Conservation (phyloP, 2,888 invertebrate species). For the Dione juno region DNA sequence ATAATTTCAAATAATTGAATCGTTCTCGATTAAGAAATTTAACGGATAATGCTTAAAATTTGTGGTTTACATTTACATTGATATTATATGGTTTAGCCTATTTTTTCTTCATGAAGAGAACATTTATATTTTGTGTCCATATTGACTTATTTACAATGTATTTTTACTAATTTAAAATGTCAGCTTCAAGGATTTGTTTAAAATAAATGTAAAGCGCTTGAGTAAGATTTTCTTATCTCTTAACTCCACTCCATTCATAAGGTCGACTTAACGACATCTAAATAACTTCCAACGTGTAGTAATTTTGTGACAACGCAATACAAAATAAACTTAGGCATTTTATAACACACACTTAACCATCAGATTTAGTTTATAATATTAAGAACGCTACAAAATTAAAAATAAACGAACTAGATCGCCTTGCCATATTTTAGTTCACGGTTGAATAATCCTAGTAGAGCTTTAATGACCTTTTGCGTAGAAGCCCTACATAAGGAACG, state of each 20-base stretch:
- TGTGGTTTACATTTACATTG: neutral
- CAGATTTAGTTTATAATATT: constrained; percentile 11
- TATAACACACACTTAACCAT: neutral
- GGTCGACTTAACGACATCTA: constrained; percentile 13
- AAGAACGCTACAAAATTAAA: constrained; percentile 9
- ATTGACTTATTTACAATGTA: neutral
- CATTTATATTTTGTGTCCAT: too few relatives aligned
- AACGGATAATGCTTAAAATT: neutral
- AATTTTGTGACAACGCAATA: constrained; percentile 6
- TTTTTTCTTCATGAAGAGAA: too few relatives aligned
- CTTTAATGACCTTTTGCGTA: constrained; percentile 35
- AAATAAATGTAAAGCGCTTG: constrained; percentile 8
- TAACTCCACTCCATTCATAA: constrained; percentile 23
- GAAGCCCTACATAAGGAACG: constrained; percentile 21
- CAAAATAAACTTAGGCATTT: neutral
- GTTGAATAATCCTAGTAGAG: constrained; percentile 23
- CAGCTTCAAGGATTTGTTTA: neutral
- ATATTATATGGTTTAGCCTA: too few relatives aligned
- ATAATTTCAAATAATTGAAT: constrained; percentile 43
- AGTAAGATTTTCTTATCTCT: constrained; percentile 28
- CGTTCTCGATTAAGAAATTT: constrained; percentile 24
- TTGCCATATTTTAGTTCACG: constrained; percentile 29
- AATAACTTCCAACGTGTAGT: neutral
- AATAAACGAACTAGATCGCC: constrained; percentile 17
- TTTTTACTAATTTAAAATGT: too few relatives aligned